A percentile compares a stretch with the other conserved stretches of the same genome.
Conservation (phyloP, 2,113 vertebrate species). For the Microcebus jonahi region DNA sequence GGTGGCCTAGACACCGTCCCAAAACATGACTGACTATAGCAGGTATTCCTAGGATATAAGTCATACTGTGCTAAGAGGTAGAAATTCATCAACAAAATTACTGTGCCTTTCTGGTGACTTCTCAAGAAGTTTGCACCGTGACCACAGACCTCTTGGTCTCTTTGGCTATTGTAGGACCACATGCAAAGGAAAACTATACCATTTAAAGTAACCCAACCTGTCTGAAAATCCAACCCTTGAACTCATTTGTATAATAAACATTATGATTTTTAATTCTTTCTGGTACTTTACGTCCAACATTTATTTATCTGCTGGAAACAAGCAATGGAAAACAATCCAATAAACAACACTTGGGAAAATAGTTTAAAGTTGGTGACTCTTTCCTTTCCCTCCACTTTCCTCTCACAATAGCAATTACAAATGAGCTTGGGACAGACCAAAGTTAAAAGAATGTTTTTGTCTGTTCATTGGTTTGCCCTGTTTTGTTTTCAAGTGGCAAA, state of each 20-base stretch:
- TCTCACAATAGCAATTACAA: not conserved
- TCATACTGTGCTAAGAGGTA: not conserved
- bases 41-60: not conserved
- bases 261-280: not conserved
- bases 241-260: not conserved
- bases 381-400: fast-evolving
- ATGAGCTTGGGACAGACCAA: not conserved
- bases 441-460: not conserved
- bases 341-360: not conserved
- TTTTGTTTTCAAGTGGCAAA: not conserved
- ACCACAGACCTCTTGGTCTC: not conserved
- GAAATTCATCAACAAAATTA: not conserved
- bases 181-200: not conserved
- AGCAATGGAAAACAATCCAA: not conserved
- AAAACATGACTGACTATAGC: not conserved
- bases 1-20: not conserved
- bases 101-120: not conserved
- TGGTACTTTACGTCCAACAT: not conserved
- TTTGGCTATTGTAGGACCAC: not conserved
- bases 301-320: not conserved
- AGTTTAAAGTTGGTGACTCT: not conserved
- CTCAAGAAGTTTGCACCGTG: not conserved
- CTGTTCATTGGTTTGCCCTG: not conserved
- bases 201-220: not conserved
- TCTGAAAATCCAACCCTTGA: not conserved